Evolutionary conservation across 1,140 invertebrate genomes (phyloP).

Genomic region (Eupeodes corollae): DNA sequence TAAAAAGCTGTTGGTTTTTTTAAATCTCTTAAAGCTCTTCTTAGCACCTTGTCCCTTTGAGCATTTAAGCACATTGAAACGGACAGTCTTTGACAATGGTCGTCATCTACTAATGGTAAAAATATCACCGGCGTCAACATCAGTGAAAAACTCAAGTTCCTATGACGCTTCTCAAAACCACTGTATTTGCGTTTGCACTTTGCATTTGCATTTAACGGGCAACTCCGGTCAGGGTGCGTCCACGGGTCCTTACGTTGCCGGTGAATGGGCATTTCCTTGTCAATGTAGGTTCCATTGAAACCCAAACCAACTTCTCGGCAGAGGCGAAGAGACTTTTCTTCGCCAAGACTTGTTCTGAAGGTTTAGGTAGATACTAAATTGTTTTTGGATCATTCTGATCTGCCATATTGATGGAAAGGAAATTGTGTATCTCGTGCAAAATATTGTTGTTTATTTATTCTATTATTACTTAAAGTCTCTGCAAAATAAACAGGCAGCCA

Average conservation of each 20-base stretch:
- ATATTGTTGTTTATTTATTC: too few relatives aligned
- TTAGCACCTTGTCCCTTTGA: slow-evolving; percentile 88
- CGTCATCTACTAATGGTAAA: slow-evolving; percentile 98
- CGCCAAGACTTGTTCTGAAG: slow-evolving; percentile 64
- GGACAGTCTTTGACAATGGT: slow-evolving; percentile 95
- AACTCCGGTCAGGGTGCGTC: slow-evolving; percentile 90
- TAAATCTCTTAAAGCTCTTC: slow-evolving; percentile 90
- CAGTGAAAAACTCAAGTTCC: slow-evolving; percentile 99
- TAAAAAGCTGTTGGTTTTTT: slow-evolving; percentile 26
- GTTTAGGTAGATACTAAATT: slow-evolving; percentile 91
- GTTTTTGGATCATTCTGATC: slow-evolving; percentile 86
- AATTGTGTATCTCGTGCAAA: slow-evolving; percentile 23
- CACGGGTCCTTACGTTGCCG: slow-evolving; percentile 94
- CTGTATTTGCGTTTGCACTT: slow-evolving; percentile 97
- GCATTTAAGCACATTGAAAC: slow-evolving; percentile 98
- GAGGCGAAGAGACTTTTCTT: slow-evolving; percentile 74
- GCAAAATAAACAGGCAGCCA: too few relatives aligned
- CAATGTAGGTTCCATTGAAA: slow-evolving; percentile 98
- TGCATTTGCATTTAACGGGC: slow-evolving; percentile 99
- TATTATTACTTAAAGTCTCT: too few relatives aligned
- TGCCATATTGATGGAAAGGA: slow-evolving; percentile 38
- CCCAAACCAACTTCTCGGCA: slow-evolving; percentile 90
- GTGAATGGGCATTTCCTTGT: slow-evolving; percentile 99
- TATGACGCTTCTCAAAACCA: slow-evolving; percentile 96
- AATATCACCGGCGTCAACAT: slow-evolving; percentile 91